phyloP scores from a whole-genome alignment of 2,888 invertebrate genomes.

The Hylaea fasciaria region DNA sequence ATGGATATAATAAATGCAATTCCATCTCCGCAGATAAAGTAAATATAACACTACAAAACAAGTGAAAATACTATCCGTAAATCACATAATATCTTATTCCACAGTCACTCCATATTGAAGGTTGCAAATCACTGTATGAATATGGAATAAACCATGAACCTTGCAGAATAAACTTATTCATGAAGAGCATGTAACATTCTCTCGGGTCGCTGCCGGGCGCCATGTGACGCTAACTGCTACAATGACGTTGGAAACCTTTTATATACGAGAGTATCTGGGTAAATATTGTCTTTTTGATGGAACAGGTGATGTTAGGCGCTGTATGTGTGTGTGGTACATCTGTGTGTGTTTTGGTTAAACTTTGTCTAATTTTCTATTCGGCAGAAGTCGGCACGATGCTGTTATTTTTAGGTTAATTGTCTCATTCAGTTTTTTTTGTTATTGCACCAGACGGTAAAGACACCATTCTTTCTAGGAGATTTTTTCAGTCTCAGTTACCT shows the following conservation, averaged over 20 bases:
- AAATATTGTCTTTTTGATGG: conserved; percentile 6
- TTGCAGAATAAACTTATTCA: conserved; percentile 17
- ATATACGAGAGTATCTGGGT: conserved; percentile 33
- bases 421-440: too few species aligned
- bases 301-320: conserved; percentile 2
- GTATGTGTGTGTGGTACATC: too few species aligned
- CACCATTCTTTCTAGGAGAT: too few species aligned
- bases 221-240: conserved; percentile 48
- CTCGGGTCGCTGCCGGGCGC: conserved; percentile 39
- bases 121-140: conserved; percentile 4
- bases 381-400: too few species aligned
- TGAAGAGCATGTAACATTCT: conserved; percentile 34
- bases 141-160: conserved; percentile 8
- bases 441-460: too few species aligned
- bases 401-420: too few species aligned
- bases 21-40: too few species aligned
- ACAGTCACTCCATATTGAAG: not conserved
- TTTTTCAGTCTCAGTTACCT: too few species aligned
- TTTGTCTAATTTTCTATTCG: too few species aligned
- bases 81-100: not conserved
- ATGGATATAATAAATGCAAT: too few species aligned
- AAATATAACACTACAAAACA: not conserved
- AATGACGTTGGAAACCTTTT: conserved; percentile 48
- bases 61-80: too few species aligned
- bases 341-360: too few species aligned